Conservation (phyloP, 2,888 invertebrate species). For the Sesia bembeciformis region DNA sequence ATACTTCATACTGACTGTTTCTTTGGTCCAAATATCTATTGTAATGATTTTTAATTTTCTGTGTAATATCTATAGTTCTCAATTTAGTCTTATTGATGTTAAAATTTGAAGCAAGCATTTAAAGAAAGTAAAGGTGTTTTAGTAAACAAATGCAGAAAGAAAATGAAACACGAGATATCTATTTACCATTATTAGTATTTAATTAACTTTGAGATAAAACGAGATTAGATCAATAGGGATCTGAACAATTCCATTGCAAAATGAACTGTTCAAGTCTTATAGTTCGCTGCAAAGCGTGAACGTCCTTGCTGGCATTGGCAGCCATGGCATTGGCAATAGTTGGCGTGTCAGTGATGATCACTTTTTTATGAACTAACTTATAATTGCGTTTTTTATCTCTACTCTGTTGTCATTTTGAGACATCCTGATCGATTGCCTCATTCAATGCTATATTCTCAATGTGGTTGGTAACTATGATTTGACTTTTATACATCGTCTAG, state of each 20-base stretch:
- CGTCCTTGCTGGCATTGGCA: neutral
- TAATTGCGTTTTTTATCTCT: conserved; percentile 28
- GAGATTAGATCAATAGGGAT: neutral
- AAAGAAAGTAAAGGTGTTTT: too few relatives aligned
- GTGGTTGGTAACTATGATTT: too few relatives aligned
- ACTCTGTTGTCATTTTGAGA: conserved; percentile 15
- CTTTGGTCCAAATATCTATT: too few relatives aligned
- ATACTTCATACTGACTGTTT: too few relatives aligned
- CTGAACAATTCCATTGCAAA: neutral
- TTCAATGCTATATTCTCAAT: conserved; percentile 6
- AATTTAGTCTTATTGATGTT: too few relatives aligned
- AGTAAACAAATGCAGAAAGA: too few relatives aligned
- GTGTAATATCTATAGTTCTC: too few relatives aligned
- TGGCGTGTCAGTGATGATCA: conserved; percentile 21
- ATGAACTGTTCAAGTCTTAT: conserved; percentile 11
- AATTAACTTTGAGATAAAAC: neutral
- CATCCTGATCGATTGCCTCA: conserved; percentile 39
- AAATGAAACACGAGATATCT: too few relatives aligned
- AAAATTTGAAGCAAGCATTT: too few relatives aligned
- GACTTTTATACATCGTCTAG: too few relatives aligned
- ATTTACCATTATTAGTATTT: neutral
- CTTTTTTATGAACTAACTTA: conserved; percentile 19
- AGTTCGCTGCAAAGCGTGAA: conserved; percentile 19
- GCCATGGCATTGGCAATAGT: conserved; percentile 25
- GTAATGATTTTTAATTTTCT: too few relatives aligned